Evolutionary conservation across 2,888 invertebrate genomes (phyloP), one percentile per base, ranked within the genome.

Genomic region (Sarcophaga carnaria): DNA sequence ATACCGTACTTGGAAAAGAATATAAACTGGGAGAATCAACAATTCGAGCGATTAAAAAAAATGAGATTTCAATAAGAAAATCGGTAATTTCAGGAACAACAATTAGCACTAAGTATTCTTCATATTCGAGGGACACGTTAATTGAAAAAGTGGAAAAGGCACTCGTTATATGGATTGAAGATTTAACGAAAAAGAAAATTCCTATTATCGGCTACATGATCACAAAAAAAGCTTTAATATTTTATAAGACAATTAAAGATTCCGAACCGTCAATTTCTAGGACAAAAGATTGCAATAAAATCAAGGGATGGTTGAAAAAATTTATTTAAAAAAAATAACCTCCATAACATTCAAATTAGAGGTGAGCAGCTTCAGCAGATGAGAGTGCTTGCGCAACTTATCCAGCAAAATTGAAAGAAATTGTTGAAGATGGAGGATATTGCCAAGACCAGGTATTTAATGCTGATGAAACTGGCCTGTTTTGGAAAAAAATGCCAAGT

Each of bases 271-370:
- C 49, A 22, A 63, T 5, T 63, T 63, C 22, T 63, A 63, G 8
- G 63, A 20, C 20, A 5, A 71, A 71, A 63, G n/a, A 75, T 12
- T 49, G 8, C 3, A 11, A 3, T 49, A 11, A 10, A 49, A 49
- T 0, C 49, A 49, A 49, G 6, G 49, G 6, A 10, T 49, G 49
- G 49, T 5, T 49, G 10, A 12, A 2, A 49, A 27, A 27, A 27
- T 27, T 49, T 49, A 11, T 49, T 49, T 10, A 49, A 49, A 49
- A 49, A n/a, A 72, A 60, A 72, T 62, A 63, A 75, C n/a, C 75
- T 62, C 20, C 37, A 75, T 49, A 49, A 49, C 49, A 11, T 49
- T 11, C 49, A 49, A 49, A 49, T 49, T 12, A 49, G 49, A 6
- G 49, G 49, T 12, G 49, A 49, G 12, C 49, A 49, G 12, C 49